Percentiles rank a stretch among this genome's conserved stretches.
Conservation (phyloP, 1,140 invertebrate species). For the Homarus americanus region DNA sequence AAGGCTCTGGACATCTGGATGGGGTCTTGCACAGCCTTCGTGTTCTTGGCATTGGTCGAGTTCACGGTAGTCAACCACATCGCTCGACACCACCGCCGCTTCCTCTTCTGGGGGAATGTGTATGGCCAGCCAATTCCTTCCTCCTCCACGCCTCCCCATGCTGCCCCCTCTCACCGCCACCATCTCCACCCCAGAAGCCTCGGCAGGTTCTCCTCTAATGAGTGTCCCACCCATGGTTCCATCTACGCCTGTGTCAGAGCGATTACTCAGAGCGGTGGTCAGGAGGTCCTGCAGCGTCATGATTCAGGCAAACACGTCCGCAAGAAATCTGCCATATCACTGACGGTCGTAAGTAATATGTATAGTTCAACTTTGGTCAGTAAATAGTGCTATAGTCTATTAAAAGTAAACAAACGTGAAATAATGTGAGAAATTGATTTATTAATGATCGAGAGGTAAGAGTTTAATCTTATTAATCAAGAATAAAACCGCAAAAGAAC, state of each 20-base stretch:
- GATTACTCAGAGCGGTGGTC: neutral
- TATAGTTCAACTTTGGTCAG: neutral
- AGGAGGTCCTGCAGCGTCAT: neutral
- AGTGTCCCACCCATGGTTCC: slow-evolving; percentile 10
- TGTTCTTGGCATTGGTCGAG: slow-evolving; percentile 79
- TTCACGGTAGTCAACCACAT: slow-evolving; percentile 79
- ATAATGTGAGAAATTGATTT: too few relatives aligned
- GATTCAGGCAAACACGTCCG: slow-evolving; percentile 3
- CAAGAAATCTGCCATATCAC: neutral
- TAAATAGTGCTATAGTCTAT: too few relatives aligned
- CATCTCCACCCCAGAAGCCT: neutral
- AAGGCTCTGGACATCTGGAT: slow-evolving; percentile 82
- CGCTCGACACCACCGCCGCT: slow-evolving; percentile 69
- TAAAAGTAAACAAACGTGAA: too few relatives aligned
- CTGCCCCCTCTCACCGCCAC: neutral
- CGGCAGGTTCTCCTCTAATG: neutral
- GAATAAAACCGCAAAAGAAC: too few relatives aligned
- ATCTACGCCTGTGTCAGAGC: slow-evolving; percentile 13
- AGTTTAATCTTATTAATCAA: too few relatives aligned
- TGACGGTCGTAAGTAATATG: neutral
- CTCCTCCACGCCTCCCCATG: neutral
- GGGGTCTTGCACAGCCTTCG: slow-evolving; percentile 80
- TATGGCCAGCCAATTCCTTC: neutral
- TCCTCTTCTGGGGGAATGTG: slow-evolving; percentile 56
- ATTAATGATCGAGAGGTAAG: too few relatives aligned